These are phyloP conservation scores for Mastomys natalensis DNA, from an alignment of 2,113 vertebrate species.

Conservation along the genomic window DNA sequence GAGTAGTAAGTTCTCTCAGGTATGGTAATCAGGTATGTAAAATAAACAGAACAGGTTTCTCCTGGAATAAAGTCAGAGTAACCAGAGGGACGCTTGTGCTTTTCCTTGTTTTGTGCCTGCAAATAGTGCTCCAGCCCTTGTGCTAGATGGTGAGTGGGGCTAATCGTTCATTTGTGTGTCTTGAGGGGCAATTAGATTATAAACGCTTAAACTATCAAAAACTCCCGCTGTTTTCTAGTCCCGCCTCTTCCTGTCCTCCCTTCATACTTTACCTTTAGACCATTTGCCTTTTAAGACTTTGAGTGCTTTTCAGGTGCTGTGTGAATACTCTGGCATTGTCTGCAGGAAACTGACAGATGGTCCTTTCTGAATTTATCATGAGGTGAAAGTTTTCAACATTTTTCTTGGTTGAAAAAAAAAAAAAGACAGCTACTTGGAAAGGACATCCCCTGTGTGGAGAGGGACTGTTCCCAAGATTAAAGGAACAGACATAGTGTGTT, in stretches of 20 bases:
- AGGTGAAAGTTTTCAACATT: slow-evolving; percentile 1
- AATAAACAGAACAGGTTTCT: background rate
- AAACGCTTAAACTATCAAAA: background rate
- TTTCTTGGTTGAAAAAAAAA: background rate
- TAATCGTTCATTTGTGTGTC: background rate
- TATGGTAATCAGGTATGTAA: background rate
- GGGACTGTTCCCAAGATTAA: background rate
- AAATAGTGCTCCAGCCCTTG: background rate
- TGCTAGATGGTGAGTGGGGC: background rate
- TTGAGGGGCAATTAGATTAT: background rate
- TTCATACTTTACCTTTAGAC: background rate
- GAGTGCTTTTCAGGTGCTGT: background rate
- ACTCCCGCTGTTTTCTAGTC: background rate
- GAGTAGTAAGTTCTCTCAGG: background rate
- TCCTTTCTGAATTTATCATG: background rate
- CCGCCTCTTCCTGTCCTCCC: background rate
- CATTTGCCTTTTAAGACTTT: slow-evolving; percentile 13
- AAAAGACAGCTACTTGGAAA: background rate
- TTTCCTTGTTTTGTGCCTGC: background rate
- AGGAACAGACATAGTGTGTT: background rate
- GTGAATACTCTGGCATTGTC: background rate
- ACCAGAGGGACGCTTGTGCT: background rate
- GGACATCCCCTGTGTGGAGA: background rate
- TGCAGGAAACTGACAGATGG: background rate
- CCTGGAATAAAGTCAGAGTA: background rate